Evolutionary conservation across 2,888 invertebrate genomes (phyloP).

Genomic region (Silvanus unidentatus): DNA sequence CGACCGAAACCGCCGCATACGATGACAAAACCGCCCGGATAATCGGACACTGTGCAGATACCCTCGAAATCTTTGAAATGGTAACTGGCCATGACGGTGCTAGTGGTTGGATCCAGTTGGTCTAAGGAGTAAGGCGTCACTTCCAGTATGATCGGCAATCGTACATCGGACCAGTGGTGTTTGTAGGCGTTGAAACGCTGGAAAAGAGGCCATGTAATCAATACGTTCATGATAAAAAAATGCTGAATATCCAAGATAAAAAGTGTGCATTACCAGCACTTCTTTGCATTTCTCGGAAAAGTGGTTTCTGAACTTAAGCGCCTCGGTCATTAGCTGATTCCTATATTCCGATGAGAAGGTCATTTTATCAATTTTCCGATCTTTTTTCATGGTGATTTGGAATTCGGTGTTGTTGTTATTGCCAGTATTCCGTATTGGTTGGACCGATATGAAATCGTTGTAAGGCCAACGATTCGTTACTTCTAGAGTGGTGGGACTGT

Average conservation of each 20-base stretch:
- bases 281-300: constrained; percentile 79
- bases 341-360: constrained; percentile 95
- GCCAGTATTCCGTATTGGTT: constrained; percentile 45
- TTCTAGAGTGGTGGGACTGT: constrained; percentile 85
- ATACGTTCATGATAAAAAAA: neutral
- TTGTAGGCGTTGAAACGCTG: constrained; percentile 78
- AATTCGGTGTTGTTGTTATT: constrained; percentile 62
- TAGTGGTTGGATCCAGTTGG: constrained; percentile 84
- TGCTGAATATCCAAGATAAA: no score
- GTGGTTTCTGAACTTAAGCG: constrained; percentile 71
- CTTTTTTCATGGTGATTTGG: constrained; percentile 78
- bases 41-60: constrained; percentile 75
- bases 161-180: constrained; percentile 93
- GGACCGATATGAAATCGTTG: constrained; percentile 36
- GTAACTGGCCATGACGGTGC: constrained; percentile 75
- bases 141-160: constrained; percentile 81
- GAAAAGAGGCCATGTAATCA: no score
- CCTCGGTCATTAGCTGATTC: constrained; percentile 85
- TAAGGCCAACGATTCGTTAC: constrained; percentile 90
- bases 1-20: constrained; percentile 88
- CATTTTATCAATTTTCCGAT: constrained; percentile 89
- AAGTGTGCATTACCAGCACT: constrained; percentile 64
- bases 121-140: constrained; percentile 89
- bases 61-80: constrained; percentile 82
- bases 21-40: constrained; percentile 84